Base-by-base conservation (phyloP, 1,140 invertebrate species). In the Drosophila sechellia region DNA sequence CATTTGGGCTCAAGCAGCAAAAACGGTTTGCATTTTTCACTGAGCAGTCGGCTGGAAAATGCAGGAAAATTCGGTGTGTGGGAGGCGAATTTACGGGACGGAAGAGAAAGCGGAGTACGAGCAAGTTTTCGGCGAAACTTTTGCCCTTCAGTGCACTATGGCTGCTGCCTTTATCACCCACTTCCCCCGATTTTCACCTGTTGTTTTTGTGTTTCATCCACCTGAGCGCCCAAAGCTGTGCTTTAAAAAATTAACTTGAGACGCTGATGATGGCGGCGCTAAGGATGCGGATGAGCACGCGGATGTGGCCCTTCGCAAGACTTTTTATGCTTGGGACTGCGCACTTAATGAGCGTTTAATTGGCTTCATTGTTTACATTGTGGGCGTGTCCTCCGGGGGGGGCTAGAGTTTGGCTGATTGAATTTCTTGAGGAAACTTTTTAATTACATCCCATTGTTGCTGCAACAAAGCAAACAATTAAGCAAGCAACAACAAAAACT, bases 311-410 rank as follows among this genome's bases (percentile, higher is more conserved):
- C 37, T 15, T 31, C 50, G 5, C 13, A 55, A 40, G 42, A 57
- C 48, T 50, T 35, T 75, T 48, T 75, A 56, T 64, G 31, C 50
- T 22, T 15, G 70, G 52, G 42, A 64, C 59, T 89, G 83, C 72
- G 79, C 79, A 87, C 79, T 89, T 87, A 89, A 87, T 87, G 83
- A 87, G 83, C 83, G 83, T 87, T 87, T 87, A 87, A 87, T 87
- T 87, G 83, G 84, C 83, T 81, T 77, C 79, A 71, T 71, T 87
- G 81, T 87, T 86, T 86, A 86, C 81, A 81, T 74, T 66, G 71
- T 89, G 83, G 71, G 61, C 70, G 61, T 46, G 46, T 59, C 49
- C 25, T 45, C 50, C 35, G 27, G 34, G 64, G n/a, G 20, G 20
- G 12, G 11, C 39, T 43, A 20, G 20, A 43, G 61, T 40, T 39